Base-by-base conservation (phyloP, 2,113 vertebrate species). In the Anser brachyrhynchus region DNA sequence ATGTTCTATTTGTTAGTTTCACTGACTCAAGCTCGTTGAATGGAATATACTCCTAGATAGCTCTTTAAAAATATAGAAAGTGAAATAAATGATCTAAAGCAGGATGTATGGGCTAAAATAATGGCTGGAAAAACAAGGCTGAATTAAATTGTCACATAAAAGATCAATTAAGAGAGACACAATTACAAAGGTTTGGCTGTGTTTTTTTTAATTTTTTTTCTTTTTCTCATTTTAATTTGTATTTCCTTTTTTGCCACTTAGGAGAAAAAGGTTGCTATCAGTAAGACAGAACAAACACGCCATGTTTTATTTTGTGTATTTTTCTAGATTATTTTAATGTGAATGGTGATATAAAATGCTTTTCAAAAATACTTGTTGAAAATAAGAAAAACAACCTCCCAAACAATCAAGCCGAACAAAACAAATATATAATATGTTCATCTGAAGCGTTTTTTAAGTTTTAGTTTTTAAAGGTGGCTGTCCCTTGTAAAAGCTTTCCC, bases 1-100 rank as follows among this genome's bases (percentile, higher is more conserved):
- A 93, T 20, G 90, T 96, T 91, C 93, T 96, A 64, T 97, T 96
- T 97, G 93, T 96, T 94, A 55, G 87, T 92, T 75, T 96, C 95
- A 26, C 92, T 22, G 25, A 20, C 92, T 96, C 77, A 14, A 78
- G 94, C 91, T 92, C 39, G 2, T 57, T 80, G 84, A 93, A 98
- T 92, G 87, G 89, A 74, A 64, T 92, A 95, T 75, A 46, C 15
- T 51, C 54, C 25, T 22, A 70, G 90, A 77, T 51, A 83, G 74
- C 54, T 88, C 83, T 95, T 95, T 94, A 90, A 92, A 95, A 93
- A 91, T 31, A 84, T 3, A 88, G 79, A 74, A 96, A 75, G 58
- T 79, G 69, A 95, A 96, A 87, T 22, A 93, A 96, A 93, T 82
- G 4, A 92, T 95, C 62, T 95, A 71, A 95, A 97, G 96, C 33